A percentile compares a stretch with the other conserved stretches of the same genome.
Conservation (phyloP, 1,140 invertebrate species). For the Notospermus geniculatus region DNA sequence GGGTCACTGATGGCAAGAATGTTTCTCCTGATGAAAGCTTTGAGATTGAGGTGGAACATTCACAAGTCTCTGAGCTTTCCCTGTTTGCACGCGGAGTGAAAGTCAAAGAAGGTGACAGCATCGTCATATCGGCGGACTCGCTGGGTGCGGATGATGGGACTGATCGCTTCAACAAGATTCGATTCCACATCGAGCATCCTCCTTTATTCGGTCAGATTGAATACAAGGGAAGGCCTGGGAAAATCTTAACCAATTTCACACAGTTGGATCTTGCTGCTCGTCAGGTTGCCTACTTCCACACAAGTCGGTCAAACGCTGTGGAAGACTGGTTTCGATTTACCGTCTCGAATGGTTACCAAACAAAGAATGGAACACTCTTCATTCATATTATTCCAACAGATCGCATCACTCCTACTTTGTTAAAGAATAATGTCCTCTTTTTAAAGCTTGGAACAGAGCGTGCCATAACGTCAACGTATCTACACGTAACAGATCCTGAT, state of each 20-base stretch:
- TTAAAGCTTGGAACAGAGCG: conserved; percentile 53
- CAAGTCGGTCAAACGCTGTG: conserved; percentile 39
- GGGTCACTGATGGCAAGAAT: conserved; percentile 65
- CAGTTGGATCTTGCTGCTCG: conserved; percentile 60
- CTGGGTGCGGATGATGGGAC: conserved; percentile 84
- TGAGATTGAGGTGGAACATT: conserved; percentile 71
- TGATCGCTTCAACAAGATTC: conserved; percentile 76
- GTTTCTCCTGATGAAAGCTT: conserved; percentile 62
- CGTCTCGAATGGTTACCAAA: conserved; percentile 80
- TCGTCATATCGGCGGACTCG: conserved; percentile 74
- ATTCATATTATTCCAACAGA: conserved; percentile 56
- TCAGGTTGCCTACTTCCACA: conserved; percentile 46
- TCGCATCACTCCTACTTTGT: conserved; percentile 46
- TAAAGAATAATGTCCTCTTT: conserved; percentile 39
- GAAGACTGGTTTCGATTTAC: conserved; percentile 79
- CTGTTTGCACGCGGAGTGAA: conserved; percentile 62
- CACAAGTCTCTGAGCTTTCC: conserved; percentile 75
- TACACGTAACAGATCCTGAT: conserved; percentile 54
- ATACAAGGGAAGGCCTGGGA: conserved; percentile 41
- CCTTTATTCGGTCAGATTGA: conserved; percentile 61
- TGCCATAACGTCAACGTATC: conserved; percentile 36
- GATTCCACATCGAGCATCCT: conserved; percentile 79
- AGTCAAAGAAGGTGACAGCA: conserved; percentile 80
- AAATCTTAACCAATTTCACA: conserved; percentile 67
- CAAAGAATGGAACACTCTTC: conserved; percentile 53